These are phyloP conservation scores for Drosophila barbarae DNA, from an alignment of 2,888 invertebrate species.

Conservation along the genomic window DNA sequence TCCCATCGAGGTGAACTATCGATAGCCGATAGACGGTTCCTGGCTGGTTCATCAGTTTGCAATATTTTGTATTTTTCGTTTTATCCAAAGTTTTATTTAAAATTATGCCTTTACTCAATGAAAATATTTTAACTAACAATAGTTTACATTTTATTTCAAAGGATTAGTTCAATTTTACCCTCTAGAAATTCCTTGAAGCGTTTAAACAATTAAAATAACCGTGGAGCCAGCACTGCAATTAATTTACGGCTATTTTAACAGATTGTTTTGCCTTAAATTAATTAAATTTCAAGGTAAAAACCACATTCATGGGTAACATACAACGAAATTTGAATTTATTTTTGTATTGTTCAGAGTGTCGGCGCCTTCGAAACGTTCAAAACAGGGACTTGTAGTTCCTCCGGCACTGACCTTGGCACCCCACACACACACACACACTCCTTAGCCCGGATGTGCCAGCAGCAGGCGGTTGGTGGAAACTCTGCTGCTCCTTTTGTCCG, in stretches of 20 bases:
- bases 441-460: background rate
- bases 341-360: conserved; percentile 21
- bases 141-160: background rate
- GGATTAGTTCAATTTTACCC: no score
- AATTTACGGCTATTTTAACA: background rate
- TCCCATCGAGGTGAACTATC: no score
- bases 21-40: no score
- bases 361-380: conserved; percentile 2
- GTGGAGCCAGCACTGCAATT: background rate
- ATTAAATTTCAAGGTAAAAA: background rate
- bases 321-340: conserved; percentile 20
- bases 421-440: background rate
- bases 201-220: background rate
- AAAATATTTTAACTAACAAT: background rate
- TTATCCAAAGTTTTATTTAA: no score
- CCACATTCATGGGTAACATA: conserved; percentile 1
- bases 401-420: conserved; percentile 1
- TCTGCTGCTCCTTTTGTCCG: background rate
- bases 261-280: background rate
- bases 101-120: background rate
- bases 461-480: conserved; percentile 4
- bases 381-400: conserved; percentile 13
- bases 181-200: background rate
- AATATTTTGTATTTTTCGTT: no score
- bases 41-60: no score